These are phyloP conservation scores for Carlito syrichta DNA, from an alignment of 2,113 vertebrate genomes.

Conservation along the genomic window DNA sequence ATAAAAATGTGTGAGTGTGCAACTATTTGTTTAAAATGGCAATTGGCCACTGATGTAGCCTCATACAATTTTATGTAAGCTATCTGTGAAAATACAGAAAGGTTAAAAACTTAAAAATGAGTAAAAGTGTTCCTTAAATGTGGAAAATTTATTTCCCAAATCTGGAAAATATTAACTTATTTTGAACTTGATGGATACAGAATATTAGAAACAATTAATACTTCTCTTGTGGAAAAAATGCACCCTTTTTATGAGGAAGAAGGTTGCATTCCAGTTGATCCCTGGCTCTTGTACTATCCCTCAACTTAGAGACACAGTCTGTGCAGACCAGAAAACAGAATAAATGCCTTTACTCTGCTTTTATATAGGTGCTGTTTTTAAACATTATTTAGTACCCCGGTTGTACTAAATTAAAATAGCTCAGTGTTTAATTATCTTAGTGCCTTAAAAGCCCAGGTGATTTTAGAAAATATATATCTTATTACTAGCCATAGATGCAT, in stretches of 20 bases:
- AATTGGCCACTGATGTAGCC: not conserved
- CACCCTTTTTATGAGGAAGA: not conserved
- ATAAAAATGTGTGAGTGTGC: not conserved
- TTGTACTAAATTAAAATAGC: not conserved
- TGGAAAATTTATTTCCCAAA: not conserved
- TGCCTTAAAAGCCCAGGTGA: not conserved
- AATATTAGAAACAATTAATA: not conserved
- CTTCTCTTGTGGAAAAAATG: not conserved
- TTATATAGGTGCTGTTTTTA: not conserved
- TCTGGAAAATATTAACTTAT: not conserved
- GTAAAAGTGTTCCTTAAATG: not conserved
- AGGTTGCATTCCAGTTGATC: not conserved
- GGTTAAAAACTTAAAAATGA: not conserved
- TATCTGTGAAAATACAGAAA: not conserved
- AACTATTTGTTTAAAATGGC: not conserved
- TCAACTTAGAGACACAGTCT: not conserved
- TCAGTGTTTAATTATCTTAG: not conserved
- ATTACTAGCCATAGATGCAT: not conserved
- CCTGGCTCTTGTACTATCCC: not conserved
- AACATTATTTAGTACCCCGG: not conserved
- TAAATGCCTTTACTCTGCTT: rapidly evolving
- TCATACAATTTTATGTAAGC: not conserved
- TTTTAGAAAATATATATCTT: not conserved
- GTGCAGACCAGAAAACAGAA: not conserved
- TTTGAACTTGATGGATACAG: not conserved